Percentiles rank a stretch among this genome's conserved stretches.
These are phyloP conservation scores for Tanytarsus gracilentus DNA, from an alignment of 2,888 invertebrate genomes.

Conservation along the genomic window DNA sequence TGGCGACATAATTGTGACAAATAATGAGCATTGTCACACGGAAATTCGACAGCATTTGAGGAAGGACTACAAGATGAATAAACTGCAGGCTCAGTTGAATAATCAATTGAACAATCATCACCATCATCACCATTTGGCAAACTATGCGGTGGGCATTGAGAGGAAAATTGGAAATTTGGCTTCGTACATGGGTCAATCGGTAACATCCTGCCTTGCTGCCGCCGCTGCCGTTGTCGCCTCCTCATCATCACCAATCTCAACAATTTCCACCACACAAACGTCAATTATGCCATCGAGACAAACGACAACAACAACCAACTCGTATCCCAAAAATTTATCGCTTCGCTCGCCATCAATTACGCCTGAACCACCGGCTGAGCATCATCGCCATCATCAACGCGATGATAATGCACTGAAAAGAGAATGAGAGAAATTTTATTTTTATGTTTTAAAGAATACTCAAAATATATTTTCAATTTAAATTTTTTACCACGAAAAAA, in stretches of 20 bases:
- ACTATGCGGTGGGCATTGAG: not conserved
- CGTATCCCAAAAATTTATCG: slow-evolving; percentile 17
- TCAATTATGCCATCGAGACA: slow-evolving; percentile 26
- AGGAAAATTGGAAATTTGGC: no score
- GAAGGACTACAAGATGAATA: slow-evolving; percentile 38
- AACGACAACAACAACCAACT: slow-evolving; percentile 3
- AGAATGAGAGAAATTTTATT: no score
- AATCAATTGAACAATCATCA: slow-evolving; percentile 16
- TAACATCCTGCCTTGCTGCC: not conserved
- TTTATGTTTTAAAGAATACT: no score
- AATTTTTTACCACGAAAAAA: no score
- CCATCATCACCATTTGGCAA: not conserved
- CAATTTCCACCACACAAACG: slow-evolving; percentile 23
- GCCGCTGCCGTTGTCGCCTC: not conserved
- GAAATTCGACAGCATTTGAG: slow-evolving; percentile 44
- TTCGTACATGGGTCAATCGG: no score
- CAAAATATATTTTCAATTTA: no score
- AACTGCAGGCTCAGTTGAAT: slow-evolving; percentile 21
- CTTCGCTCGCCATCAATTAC: slow-evolving; percentile 6
- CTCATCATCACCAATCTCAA: not conserved
- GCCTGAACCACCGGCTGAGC: not conserved
- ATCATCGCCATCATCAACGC: no score
- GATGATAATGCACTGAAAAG: no score
- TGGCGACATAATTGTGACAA: slow-evolving; percentile 41
- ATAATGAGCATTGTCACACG: slow-evolving; percentile 45